Percentiles rank a stretch among this genome's conserved stretches.
Evolutionary conservation across 2,113 vertebrate genomes (phyloP).

Genomic region (Cyphomyrus discorhynchus): DNA sequence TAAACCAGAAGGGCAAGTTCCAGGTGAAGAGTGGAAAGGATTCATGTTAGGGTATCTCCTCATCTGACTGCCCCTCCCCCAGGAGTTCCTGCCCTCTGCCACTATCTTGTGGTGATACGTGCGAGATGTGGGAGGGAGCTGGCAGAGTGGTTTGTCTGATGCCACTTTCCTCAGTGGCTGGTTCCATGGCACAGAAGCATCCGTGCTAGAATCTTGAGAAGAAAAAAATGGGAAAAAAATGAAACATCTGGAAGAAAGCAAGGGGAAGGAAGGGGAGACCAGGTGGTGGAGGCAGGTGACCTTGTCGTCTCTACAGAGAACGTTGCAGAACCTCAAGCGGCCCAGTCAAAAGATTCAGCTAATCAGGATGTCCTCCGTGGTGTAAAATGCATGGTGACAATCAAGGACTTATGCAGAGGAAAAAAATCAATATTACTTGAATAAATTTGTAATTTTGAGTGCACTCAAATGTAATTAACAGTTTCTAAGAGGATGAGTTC

Average conservation of each 20-base stretch:
- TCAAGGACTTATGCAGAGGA: neutral
- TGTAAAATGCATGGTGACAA: neutral
- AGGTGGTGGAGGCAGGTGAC: neutral
- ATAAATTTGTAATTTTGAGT: neutral
- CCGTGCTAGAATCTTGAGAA: neutral
- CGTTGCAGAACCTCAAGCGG: neutral
- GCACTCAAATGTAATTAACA: neutral
- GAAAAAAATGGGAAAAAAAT: neutral
- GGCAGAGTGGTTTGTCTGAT: neutral
- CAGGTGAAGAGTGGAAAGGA: neutral
- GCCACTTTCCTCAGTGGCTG: neutral
- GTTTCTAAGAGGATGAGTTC: neutral
- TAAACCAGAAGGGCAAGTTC: neutral
- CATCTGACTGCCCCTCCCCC: neutral
- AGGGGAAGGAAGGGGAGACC: neutral
- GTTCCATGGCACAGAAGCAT: neutral
- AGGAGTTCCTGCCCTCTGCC: neutral
- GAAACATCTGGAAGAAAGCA: conserved; percentile 3
- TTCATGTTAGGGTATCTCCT: neutral
- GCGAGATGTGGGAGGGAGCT: neutral
- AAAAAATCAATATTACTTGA: neutral
- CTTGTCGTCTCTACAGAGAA: neutral
- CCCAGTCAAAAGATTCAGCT: neutral
- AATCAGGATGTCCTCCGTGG: neutral
- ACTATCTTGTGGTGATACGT: neutral